phyloP scores from a whole-genome alignment of 1,140 invertebrate genomes.

The Temnothorax nylanderi region DNA sequence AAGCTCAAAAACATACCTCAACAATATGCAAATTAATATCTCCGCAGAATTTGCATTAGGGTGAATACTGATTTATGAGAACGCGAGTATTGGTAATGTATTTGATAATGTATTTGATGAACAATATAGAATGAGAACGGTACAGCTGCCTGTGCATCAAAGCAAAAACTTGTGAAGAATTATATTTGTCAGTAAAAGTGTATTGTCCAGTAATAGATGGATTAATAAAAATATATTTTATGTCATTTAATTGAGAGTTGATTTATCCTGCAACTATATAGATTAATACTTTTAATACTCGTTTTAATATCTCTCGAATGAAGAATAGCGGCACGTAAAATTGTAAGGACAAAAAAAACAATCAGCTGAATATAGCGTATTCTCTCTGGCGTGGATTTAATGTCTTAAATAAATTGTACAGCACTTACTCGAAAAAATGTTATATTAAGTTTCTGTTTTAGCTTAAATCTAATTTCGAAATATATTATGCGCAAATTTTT shows the following conservation, averaged over 20 bases:
- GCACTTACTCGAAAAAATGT: not conserved
- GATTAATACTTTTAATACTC: not conserved
- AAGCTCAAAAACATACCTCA: constrained; percentile 47
- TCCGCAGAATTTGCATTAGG: constrained; percentile 56
- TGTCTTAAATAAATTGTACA: constrained; percentile 3
- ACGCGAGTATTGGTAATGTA: constrained; percentile 60
- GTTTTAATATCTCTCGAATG: constrained; percentile 3
- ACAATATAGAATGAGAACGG: constrained; percentile 27
- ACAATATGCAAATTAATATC: constrained; percentile 67
- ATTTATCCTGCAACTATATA: not conserved
- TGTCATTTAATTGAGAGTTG: constrained; percentile 15
- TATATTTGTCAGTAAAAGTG: not conserved
- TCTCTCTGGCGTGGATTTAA: not conserved
- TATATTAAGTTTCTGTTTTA: constrained; percentile 1
- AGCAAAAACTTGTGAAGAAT: not conserved
- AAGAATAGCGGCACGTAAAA: constrained; percentile 22
- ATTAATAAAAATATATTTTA: constrained; percentile 27
- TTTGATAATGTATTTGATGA: constrained; percentile 20
- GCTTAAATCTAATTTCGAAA: not conserved
- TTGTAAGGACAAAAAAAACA: not conserved
- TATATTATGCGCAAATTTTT: not conserved
- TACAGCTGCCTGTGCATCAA: not conserved
- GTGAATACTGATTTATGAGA: constrained; percentile 24
- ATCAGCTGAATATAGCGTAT: not conserved
- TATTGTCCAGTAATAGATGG: not conserved